Conservation (phyloP, 1,140 invertebrate species). For the Sminthurides bifidus region DNA sequence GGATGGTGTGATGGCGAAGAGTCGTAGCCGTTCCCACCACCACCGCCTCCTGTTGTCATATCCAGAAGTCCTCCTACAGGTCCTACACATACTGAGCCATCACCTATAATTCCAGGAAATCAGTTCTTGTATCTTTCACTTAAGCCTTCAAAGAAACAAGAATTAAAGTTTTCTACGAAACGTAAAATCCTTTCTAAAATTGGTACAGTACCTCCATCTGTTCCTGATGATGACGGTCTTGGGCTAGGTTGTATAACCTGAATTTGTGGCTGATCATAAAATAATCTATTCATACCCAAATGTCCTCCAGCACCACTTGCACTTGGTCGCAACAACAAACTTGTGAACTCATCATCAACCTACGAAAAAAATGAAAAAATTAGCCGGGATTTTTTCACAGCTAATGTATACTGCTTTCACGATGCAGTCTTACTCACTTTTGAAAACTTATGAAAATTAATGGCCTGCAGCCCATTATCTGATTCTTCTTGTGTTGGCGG, state of each 20-base stretch:
- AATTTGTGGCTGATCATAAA: constrained; percentile 13
- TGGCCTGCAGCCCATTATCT: constrained; percentile 5
- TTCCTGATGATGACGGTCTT: constrained; percentile 14
- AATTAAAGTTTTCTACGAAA: not conserved
- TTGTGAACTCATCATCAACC: constrained; percentile 14
- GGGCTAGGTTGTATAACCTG: constrained; percentile 16
- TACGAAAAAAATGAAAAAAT: not conserved
- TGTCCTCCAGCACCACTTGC: constrained; percentile 5
- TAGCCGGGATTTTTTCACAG: not conserved
- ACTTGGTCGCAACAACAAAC: constrained; percentile 6
- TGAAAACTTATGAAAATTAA: constrained; percentile 17
- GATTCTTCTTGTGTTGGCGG: constrained; percentile 22
- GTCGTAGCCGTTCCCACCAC: constrained; percentile 7
- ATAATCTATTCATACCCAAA: constrained; percentile 9
- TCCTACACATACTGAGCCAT: constrained; percentile 6
- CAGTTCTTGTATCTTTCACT: not conserved
- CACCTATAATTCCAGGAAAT: constrained; percentile 4
- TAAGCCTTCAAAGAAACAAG: not conserved
- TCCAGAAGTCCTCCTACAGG: constrained; percentile 18
- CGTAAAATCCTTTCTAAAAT: not conserved
- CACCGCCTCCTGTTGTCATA: constrained; percentile 16
- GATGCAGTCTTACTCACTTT: not conserved
- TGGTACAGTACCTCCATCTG: constrained; percentile 11
- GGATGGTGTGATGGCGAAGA: constrained; percentile 14
- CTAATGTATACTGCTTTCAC: not conserved